phyloP scores from a whole-genome alignment of 2,888 invertebrate genomes.

The Philaethria dido region DNA sequence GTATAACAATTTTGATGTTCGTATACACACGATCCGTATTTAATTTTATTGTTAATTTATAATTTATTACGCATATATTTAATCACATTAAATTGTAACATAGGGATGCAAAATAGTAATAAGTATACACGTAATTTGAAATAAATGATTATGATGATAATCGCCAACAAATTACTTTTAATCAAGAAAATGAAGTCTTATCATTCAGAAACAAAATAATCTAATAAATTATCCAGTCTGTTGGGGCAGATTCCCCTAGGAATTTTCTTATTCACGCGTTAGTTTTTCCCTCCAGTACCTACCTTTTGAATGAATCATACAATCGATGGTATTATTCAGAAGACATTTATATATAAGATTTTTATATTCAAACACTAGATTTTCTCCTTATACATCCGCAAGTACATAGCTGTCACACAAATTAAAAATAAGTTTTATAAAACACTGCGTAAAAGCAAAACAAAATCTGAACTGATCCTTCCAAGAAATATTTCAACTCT shows the following conservation, averaged over 20 bases:
- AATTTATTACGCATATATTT: too few species aligned
- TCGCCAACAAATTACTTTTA: not conserved
- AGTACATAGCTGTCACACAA: not conserved
- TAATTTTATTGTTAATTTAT: too few species aligned
- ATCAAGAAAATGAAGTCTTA: not conserved
- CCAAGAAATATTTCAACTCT: slow-evolving; percentile 7
- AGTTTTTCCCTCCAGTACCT: slow-evolving; percentile 14
- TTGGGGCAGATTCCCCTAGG: slow-evolving; percentile 14
- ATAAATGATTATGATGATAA: not conserved
- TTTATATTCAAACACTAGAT: not conserved
- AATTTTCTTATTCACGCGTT: slow-evolving; percentile 9
- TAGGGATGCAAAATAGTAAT: not conserved
- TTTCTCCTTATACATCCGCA: not conserved
- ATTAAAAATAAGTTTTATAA: slow-evolving; percentile 1
- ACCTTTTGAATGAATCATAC: slow-evolving; percentile 14
- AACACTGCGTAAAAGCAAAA: not conserved
- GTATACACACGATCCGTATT: not conserved
- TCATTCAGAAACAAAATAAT: not conserved
- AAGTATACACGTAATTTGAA: not conserved
- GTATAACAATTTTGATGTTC: not conserved
- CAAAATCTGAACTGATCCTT: not conserved
- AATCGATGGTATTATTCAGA: not conserved
- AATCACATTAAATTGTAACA: not conserved
- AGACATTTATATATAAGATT: not conserved
- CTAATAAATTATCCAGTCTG: slow-evolving; percentile 1